Conservation (phyloP, 2,797 vertebrate species). For the Pseudochirops corinnae region DNA sequence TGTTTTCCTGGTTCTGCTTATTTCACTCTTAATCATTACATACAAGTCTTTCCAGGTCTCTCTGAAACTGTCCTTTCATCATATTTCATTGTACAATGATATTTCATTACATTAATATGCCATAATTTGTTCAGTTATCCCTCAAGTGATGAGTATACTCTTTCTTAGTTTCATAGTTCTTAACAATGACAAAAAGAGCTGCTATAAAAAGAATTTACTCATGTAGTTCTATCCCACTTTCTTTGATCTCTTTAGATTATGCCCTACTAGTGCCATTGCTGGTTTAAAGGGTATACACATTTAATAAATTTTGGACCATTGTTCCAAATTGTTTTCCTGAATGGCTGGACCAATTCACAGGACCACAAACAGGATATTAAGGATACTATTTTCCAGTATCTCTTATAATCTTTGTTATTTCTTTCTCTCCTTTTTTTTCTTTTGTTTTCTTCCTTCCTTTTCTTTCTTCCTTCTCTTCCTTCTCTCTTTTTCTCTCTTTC, state of each 20-base stretch:
- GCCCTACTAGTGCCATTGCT: background rate
- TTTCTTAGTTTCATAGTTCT: background rate
- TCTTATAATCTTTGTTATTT: background rate
- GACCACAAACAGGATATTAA: background rate
- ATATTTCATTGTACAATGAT: background rate
- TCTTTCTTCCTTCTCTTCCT: no score
- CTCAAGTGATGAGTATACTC: background rate
- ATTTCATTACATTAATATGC: background rate
- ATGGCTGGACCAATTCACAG: background rate
- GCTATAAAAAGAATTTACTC: background rate
- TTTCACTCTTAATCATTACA: background rate
- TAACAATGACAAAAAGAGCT: background rate
- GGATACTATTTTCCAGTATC: background rate
- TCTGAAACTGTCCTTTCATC: background rate
- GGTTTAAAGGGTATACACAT: background rate
- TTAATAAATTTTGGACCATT: background rate
- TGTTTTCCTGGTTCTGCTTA: background rate
- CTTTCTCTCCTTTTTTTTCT: no score
- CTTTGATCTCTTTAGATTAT: background rate
- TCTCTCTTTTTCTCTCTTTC: no score
- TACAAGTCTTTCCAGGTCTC: background rate
- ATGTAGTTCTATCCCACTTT: background rate
- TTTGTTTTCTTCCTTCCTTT: no score
- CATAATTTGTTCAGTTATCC: background rate
- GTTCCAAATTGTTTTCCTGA: background rate